Conservation (phyloP, 2,888 invertebrate genomes). For the Oligia strigilis region DNA sequence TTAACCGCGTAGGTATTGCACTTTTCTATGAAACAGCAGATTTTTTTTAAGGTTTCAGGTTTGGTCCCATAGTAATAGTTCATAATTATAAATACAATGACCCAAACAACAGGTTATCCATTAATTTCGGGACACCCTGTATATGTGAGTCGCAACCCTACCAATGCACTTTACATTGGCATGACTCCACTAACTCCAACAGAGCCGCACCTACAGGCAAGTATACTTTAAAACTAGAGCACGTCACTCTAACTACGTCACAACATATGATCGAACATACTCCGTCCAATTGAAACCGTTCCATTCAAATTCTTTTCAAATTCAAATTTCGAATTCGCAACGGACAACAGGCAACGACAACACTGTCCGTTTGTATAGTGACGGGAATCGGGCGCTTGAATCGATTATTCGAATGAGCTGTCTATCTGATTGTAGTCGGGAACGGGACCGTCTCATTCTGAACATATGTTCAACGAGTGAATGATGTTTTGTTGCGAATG, state of each 20-base stretch:
- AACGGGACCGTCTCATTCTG: constrained; percentile 71
- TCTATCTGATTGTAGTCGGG: constrained; percentile 80
- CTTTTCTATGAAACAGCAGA: too few relatives aligned
- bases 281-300: constrained; percentile 70
- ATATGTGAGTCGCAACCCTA: constrained; percentile 14
- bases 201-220: not conserved
- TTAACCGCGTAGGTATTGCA: too few relatives aligned
- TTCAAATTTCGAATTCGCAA: constrained; percentile 80
- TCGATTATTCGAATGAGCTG: constrained; percentile 84
- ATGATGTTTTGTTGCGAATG: constrained; percentile 64
- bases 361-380: constrained; percentile 79
- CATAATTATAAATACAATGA: too few relatives aligned
- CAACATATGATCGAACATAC: constrained; percentile 65
- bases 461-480: constrained; percentile 67
- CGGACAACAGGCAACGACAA: constrained; percentile 76
- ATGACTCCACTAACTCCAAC: constrained; percentile 27
- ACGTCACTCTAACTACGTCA: constrained; percentile 61
- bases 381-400: constrained; percentile 77
- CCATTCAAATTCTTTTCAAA: constrained; percentile 78
- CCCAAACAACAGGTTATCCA: too few relatives aligned
- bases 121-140: too few relatives aligned
- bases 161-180: constrained; percentile 21
- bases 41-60: too few relatives aligned
- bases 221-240: constrained; percentile 44
- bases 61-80: too few relatives aligned